phyloP scores from a whole-genome alignment of 1,140 invertebrate species.

The Drosophila gunungcola region DNA sequence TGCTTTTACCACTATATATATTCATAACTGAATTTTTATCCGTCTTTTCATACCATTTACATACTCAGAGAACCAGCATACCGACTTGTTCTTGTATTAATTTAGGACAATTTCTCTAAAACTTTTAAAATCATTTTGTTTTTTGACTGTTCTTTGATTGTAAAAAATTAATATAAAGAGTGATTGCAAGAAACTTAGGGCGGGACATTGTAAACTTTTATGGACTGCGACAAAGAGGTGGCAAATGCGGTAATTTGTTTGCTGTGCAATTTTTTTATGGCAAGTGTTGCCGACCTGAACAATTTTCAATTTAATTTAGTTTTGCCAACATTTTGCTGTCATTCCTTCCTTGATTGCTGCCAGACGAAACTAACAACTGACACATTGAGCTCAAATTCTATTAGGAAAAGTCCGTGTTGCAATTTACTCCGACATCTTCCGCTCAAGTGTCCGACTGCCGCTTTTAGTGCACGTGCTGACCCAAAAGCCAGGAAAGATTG shows the following conservation, averaged over 20 bases:
- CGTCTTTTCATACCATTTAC: no score
- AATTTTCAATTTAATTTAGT: conserved; percentile 42
- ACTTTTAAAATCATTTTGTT: no score
- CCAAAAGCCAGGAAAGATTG: conserved; percentile 6
- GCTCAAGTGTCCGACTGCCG: conserved; percentile 17
- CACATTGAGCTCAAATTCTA: conserved; percentile 44
- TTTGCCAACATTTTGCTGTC: conserved; percentile 27
- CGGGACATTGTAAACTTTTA: not conserved
- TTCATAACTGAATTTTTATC: no score
- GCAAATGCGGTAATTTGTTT: not conserved
- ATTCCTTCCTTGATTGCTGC: conserved; percentile 4
- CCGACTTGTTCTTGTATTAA: no score
- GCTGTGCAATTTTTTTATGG: not conserved
- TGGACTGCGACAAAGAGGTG: not conserved
- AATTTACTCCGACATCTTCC: conserved; percentile 38
- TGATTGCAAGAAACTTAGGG: no score
- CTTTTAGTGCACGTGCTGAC: conserved; percentile 24
- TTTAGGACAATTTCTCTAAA: no score
- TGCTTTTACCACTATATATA: no score
- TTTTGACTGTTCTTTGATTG: no score
- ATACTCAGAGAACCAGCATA: no score
- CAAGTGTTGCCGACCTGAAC: not conserved
- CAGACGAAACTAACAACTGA: conserved; percentile 24
- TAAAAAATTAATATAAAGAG: no score
- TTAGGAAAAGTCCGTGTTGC: conserved; percentile 48